phyloP scores from a whole-genome alignment of 2,888 invertebrate genomes.

The Protophormia terraenovae region DNA sequence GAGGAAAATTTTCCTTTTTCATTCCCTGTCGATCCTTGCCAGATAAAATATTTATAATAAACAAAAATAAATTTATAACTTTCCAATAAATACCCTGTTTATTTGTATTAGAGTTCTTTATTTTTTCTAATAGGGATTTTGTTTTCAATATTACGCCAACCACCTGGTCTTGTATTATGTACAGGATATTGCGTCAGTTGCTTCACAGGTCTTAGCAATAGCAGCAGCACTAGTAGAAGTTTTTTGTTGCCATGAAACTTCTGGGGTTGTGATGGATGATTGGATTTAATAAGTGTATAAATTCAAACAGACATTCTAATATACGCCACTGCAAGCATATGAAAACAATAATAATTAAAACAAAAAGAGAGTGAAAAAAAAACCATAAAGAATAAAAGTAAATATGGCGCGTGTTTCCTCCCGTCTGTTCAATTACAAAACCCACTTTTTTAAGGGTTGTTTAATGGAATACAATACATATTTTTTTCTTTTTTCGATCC shows the following conservation, averaged over 20 bases:
- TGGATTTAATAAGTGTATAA: constrained; percentile 35
- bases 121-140: not conserved
- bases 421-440: not conserved
- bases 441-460: constrained; percentile 29
- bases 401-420: constrained; percentile 35
- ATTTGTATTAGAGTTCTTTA: not conserved
- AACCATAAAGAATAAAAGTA: constrained; percentile 1
- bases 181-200: constrained; percentile 57
- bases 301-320: not conserved
- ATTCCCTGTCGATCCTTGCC: no score
- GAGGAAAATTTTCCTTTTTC: no score
- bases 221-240: not conserved
- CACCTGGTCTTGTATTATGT: constrained; percentile 51
- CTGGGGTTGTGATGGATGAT: constrained; percentile 55
- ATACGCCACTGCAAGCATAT: not conserved
- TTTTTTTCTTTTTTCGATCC: not conserved
- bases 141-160: constrained; percentile 28
- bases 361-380: not conserved
- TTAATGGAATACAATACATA: not conserved
- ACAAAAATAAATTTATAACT: not conserved
- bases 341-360: constrained; percentile 26
- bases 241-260: constrained; percentile 10
- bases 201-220: no score
- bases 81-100: not conserved
- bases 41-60: no score